Evolutionary conservation across 2,888 invertebrate genomes (phyloP), one percentile per base, ranked within the genome.

Genomic region (Nemapogon koenigi): DNA sequence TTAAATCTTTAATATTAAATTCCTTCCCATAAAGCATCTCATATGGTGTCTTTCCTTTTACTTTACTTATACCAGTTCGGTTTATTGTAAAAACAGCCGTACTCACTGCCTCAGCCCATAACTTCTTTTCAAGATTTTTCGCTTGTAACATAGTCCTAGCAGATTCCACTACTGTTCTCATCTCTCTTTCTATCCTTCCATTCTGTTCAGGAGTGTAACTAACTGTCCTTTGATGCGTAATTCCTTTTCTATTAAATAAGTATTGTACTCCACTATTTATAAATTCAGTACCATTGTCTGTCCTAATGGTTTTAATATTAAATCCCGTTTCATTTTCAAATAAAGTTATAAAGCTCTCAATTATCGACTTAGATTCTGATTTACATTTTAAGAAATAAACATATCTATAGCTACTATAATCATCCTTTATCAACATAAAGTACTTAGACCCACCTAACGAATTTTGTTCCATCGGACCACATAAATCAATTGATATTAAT

Each of bases 141-240:
- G 48, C 38, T 29, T 43, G 41, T 7, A 49, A 13, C 48, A 49
- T 44, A 16, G 46, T 48, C 15, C 38, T 41, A 10, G 50, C 48
- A 15, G 38, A 37, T 41, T 47, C 45, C 13, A 46, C 35, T 1
- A 47, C 14, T 1, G 43, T 45, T 8, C 46, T 36, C 25, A 48
- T 48, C 38, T 46, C 39, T 1, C 57, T 27, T 40, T 62, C 62
- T 2, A 58, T 49, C 6, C 44, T 16, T 0, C 55, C 59, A 46
- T 61, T 63, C 26, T 56, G 53, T 37, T 59, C 46, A 0, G 56
- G 55, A 2, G 50, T 53, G 29, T 57, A 51, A 0, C 58, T 47
- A 2, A 46, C 44, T 1, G 48, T 48, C 0, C 46, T 46, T 36
- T 53, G 46, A 37, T 55, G 52, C 2, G 18, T 25, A 10, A 60